Evolutionary conservation across 2,888 invertebrate genomes (phyloP).

Genomic region (Drosophila borealis): DNA sequence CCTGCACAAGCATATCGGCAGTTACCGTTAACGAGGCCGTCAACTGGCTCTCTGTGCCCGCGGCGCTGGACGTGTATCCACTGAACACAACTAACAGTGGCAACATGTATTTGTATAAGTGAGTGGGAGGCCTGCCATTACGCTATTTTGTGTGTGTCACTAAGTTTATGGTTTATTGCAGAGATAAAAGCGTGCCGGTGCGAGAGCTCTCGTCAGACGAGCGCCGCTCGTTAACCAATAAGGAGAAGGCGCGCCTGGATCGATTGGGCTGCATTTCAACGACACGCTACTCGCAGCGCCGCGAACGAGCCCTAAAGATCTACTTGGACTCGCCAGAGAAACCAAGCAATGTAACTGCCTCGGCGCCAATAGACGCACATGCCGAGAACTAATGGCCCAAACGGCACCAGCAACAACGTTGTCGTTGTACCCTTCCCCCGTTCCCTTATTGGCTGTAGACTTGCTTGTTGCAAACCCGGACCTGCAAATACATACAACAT

Average conservation of each 20-base stretch:
- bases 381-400: constrained; percentile 57
- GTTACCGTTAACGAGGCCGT: constrained; percentile 87
- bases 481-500: constrained; percentile 31
- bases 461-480: constrained; percentile 22
- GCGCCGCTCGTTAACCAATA: constrained; percentile 87
- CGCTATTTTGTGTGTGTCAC: background rate
- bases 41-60: constrained; percentile 87
- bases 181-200: constrained; percentile 87
- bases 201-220: constrained; percentile 88
- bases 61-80: constrained; percentile 86
- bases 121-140: constrained; percentile 31
- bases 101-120: constrained; percentile 89
- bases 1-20: constrained; percentile 87
- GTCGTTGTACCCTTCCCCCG: constrained; percentile 10
- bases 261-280: constrained; percentile 83
- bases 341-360: constrained; percentile 68
- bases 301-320: constrained; percentile 90
- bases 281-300: constrained; percentile 87
- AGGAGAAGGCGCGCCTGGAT: constrained; percentile 87
- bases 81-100: constrained; percentile 87
- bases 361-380: constrained; percentile 66
- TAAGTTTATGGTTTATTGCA: constrained; percentile 69
- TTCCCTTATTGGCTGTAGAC: constrained; percentile 18
- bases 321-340: constrained; percentile 87
- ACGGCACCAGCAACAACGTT: constrained; percentile 15